A percentile compares a stretch with the other conserved stretches of the same genome.
phyloP scores from a whole-genome alignment of 2,113 vertebrate species.

The Pagrus major region DNA sequence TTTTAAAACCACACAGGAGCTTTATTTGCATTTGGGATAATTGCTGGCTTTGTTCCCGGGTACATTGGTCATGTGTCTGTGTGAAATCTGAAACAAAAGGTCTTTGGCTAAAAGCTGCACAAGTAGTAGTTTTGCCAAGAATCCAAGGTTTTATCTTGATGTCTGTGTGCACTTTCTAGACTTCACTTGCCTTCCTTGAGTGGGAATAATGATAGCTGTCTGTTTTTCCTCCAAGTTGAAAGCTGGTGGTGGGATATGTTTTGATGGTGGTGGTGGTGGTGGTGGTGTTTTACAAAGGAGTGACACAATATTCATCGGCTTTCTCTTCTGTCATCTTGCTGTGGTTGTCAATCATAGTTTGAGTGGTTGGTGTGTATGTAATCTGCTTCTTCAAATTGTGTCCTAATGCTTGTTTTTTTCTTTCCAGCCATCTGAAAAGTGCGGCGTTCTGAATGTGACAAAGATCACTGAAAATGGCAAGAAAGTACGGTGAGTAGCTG shows the following conservation, averaged over 20 bases:
- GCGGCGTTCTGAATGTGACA: constrained; percentile 92
- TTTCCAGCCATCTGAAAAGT: constrained; percentile 93
- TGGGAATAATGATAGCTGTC: background rate
- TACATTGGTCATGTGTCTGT: background rate
- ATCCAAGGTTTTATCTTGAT: background rate
- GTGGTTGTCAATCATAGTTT: constrained; percentile 21
- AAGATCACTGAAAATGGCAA: constrained; percentile 98
- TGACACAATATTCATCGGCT: background rate
- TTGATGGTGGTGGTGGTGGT: background rate
- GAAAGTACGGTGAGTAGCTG: constrained; percentile 89
- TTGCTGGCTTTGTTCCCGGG: background rate
- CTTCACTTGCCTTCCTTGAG: background rate
- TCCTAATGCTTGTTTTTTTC: background rate
- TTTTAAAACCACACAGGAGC: background rate
- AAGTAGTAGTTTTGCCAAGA: background rate
- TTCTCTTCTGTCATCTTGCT: constrained; percentile 3
- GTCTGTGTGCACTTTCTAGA: background rate
- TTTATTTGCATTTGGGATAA: background rate
- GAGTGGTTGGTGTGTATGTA: background rate
- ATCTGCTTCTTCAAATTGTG: background rate
- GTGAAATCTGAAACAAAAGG: background rate
- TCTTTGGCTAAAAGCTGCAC: background rate
- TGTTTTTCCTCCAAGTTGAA: background rate
- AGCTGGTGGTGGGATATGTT: constrained; percentile 20
- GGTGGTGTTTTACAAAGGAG: background rate